phyloP scores from a whole-genome alignment of 1,140 invertebrate genomes.

The Coenobita brevimanus region DNA sequence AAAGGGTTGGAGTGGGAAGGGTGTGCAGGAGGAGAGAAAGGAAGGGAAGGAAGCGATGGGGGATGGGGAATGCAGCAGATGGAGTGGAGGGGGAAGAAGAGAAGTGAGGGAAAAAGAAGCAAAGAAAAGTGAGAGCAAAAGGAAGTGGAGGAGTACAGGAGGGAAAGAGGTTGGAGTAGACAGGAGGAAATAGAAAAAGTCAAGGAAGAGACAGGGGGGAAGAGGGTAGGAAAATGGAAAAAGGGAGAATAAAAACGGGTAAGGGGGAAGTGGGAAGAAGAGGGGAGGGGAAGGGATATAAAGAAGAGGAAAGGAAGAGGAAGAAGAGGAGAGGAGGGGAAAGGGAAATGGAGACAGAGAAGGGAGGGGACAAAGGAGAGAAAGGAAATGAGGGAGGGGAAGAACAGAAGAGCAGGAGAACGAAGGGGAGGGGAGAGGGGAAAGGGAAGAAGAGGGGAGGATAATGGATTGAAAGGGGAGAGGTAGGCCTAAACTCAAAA shows the following conservation, averaged over 20 bases:
- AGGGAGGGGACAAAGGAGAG: background rate
- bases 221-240: constrained; percentile 2
- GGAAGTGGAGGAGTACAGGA: background rate
- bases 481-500: no score
- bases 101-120: no score
- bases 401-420: background rate
- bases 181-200: no score
- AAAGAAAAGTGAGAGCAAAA: background rate
- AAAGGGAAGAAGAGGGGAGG: background rate
- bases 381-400: background rate
- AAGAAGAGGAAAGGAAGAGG: background rate
- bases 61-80: background rate
- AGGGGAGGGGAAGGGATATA: background rate
- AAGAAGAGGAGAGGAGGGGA: background rate
- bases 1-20: background rate
- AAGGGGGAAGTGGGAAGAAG: background rate
- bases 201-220: background rate
- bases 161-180: no score
- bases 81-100: no score
- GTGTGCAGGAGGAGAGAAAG: background rate
- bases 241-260: background rate
- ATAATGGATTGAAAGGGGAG: no score
- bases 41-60: no score
- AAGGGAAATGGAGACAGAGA: background rate
- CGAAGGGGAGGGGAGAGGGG: background rate